These are phyloP conservation scores for Atherinosoma microstoma DNA, from an alignment of 2,797 vertebrate genomes.

Conservation along the genomic window DNA sequence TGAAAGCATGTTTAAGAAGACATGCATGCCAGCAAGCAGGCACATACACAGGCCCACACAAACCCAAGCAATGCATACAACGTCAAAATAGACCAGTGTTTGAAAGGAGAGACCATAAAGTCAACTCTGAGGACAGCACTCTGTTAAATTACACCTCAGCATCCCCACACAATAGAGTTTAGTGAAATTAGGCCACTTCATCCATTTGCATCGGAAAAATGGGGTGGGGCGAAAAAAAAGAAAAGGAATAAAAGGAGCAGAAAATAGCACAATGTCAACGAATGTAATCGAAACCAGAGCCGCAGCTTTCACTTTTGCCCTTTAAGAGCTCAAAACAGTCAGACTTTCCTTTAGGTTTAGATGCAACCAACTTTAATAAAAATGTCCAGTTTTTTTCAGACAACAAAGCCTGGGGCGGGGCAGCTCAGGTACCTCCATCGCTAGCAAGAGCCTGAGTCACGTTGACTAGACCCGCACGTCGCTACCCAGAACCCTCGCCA, in stretches of 20 bases:
- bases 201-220: slow-evolving; percentile 54
- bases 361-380: slow-evolving; percentile 50
- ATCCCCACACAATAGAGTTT: slow-evolving; percentile 51
- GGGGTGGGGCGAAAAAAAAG: slow-evolving; percentile 22
- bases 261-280: slow-evolving; percentile 64
- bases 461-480: slow-evolving; percentile 52
- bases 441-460: slow-evolving; percentile 64
- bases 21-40: neutral
- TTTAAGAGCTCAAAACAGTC: slow-evolving; percentile 38
- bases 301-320: slow-evolving; percentile 32
- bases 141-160: slow-evolving; percentile 63
- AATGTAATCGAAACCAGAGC: slow-evolving; percentile 68
- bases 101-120: slow-evolving; percentile 45
- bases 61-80: slow-evolving; percentile 29
- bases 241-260: slow-evolving; percentile 20
- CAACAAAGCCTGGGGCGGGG: slow-evolving; percentile 39
- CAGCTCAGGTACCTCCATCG: slow-evolving; percentile 63
- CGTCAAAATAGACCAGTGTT: slow-evolving; percentile 53
- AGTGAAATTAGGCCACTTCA: slow-evolving; percentile 53
- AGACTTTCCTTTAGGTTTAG: slow-evolving; percentile 37
- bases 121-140: slow-evolving; percentile 47
- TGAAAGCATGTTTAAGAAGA: slow-evolving; percentile 22
- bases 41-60: slow-evolving; percentile 7
- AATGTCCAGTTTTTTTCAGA: slow-evolving; percentile 53
- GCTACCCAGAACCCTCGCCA: slow-evolving; percentile 74